phyloP scores from a whole-genome alignment of 2,888 invertebrate genomes.

The Spicauda simplicius region DNA sequence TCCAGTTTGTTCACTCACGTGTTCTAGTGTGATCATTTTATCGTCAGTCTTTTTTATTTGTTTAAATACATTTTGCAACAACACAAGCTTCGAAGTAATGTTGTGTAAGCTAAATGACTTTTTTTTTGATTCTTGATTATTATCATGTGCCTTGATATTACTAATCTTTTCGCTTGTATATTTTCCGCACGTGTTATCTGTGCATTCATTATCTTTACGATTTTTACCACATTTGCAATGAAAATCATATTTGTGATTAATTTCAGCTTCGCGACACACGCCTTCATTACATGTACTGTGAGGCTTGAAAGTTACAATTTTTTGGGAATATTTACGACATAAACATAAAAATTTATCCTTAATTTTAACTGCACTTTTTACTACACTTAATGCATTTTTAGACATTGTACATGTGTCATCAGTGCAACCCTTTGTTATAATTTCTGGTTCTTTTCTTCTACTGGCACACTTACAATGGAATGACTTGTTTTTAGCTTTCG shows the following conservation, averaged over 20 bases:
- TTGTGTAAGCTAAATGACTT: background rate
- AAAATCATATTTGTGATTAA: background rate
- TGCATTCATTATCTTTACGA: no score
- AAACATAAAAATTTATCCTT: constrained; percentile 12
- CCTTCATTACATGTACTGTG: background rate
- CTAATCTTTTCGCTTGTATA: no score
- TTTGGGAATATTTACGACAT: constrained; percentile 26
- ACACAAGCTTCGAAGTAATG: background rate
- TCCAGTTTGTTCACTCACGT: constrained; percentile 43
- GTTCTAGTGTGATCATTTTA: constrained; percentile 4
- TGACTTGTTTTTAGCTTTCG: background rate
- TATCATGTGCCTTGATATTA: no score
- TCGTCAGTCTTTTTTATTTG: background rate
- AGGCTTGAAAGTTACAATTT: constrained; percentile 7
- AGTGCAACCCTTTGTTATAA: constrained; percentile 4
- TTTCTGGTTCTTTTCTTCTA: background rate
- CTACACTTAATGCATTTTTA: background rate
- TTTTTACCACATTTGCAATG: no score
- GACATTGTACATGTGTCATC: background rate
- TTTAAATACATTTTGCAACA: background rate
- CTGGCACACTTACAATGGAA: constrained; percentile 9
- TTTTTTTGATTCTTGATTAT: background rate
- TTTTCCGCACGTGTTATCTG: no score
- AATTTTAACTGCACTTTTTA: constrained; percentile 11
- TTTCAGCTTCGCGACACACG: background rate